A percentile compares a stretch with the other conserved stretches of the same genome.
Conservation (phyloP, 2,113 vertebrate genomes). For the Spea bombifrons region DNA sequence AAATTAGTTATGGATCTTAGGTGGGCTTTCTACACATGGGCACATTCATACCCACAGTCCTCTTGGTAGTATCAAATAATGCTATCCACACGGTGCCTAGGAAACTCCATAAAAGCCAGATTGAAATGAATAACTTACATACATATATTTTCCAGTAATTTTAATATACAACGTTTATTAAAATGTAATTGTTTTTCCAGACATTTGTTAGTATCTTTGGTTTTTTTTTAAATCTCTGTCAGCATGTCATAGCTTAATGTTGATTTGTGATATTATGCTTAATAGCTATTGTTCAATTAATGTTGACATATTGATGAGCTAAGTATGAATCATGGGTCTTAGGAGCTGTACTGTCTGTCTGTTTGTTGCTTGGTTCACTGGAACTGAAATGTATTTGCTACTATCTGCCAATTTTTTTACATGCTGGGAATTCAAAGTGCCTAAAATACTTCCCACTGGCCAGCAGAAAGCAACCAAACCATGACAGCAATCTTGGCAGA, state of each 20-base stretch:
- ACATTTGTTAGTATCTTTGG: neutral
- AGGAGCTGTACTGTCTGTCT: neutral
- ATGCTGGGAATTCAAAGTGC: neutral
- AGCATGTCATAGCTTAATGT: neutral
- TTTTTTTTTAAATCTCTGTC: neutral
- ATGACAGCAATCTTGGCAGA: neutral
- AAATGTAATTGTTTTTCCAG: neutral
- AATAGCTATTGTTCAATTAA: conserved; percentile 9
- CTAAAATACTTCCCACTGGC: neutral
- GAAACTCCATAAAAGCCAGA: no score
- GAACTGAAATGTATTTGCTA: neutral
- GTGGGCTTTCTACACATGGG: no score
- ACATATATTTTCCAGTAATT: no score
- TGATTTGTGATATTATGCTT: conserved; percentile 10
- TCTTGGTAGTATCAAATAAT: no score
- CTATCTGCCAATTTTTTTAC: neutral
- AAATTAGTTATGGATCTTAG: no score
- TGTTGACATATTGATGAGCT: neutral
- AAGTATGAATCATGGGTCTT: conserved; percentile 7
- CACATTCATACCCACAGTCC: no score
- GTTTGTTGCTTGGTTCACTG: neutral
- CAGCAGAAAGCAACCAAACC: neutral
- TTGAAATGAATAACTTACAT: no score
- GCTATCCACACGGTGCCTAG: no score
- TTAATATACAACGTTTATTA: no score